Conservation (phyloP, 1,140 invertebrate species). For the Cydia fagiglandana region DNA sequence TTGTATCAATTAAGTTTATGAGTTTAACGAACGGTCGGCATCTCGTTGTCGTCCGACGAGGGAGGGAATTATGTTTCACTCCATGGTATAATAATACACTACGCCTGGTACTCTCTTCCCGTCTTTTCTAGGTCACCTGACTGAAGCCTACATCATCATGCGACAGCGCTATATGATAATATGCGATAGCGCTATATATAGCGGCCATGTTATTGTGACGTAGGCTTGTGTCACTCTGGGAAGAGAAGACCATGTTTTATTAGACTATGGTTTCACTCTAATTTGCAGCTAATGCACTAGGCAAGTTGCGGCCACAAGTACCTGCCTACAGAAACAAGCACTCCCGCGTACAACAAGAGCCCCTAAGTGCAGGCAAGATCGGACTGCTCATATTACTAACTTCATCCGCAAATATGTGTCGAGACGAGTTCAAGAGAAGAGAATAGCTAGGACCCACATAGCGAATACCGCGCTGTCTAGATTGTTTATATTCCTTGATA, state of each 20-base stretch:
- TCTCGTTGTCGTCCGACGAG: background rate
- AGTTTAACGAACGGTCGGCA: background rate
- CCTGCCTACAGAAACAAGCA: background rate
- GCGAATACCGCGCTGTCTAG: conserved; percentile 5
- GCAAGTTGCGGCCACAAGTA: background rate
- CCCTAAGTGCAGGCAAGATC: conserved; percentile 20
- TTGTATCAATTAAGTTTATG: conserved; percentile 8
- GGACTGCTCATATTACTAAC: conserved; percentile 29
- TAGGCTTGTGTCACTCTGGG: no score
- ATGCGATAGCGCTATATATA: no score
- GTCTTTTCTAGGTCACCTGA: no score
- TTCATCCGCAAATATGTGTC: conserved; percentile 24
- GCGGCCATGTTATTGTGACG: no score
- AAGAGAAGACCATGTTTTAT: no score
- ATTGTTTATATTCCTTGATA: conserved; percentile 1
- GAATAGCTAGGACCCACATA: conserved; percentile 12
- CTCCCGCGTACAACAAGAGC: conserved; percentile 9
- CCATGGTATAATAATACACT: no score
- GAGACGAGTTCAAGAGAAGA: conserved; percentile 24
- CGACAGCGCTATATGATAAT: no score
- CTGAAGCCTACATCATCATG: no score
- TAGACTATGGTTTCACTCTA: conserved; percentile 16
- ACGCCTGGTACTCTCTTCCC: no score
- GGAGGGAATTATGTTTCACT: background rate
- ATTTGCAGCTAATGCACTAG: conserved; percentile 4